These are phyloP conservation scores for Prionailurus bengalensis DNA, from an alignment of 2,113 vertebrate genomes.

Conservation along the genomic window DNA sequence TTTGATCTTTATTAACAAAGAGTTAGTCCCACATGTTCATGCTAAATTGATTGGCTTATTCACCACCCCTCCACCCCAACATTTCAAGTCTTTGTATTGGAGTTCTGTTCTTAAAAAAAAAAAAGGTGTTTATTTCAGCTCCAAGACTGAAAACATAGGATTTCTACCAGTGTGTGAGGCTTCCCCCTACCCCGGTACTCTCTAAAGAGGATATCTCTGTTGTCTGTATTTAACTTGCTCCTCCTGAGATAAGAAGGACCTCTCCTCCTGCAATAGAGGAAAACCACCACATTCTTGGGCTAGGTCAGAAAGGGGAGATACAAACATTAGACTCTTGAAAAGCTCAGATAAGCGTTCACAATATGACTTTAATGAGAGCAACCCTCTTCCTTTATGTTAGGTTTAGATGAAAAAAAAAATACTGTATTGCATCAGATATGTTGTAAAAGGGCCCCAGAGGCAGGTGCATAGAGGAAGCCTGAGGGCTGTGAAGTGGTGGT, in stretches of 20 bases:
- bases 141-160: not conserved
- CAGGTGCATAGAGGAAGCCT: not conserved
- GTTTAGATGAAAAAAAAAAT: not conserved
- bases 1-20: constrained; percentile 61
- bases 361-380: constrained; percentile 18
- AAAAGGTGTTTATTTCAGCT: constrained; percentile 19
- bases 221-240: not conserved
- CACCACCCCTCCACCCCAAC: too few relatives aligned
- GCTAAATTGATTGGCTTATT: not conserved
- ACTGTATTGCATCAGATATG: not conserved
- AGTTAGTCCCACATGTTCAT: not conserved
- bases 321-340: not conserved
- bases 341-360: not conserved
- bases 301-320: constrained; percentile 18
- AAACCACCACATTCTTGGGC: not conserved
- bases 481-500: not conserved
- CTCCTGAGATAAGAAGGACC: not conserved
- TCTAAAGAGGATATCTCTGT: not conserved
- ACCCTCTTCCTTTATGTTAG: not conserved
- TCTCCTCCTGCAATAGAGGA: not conserved
- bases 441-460: not conserved
- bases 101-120: constrained; percentile 28
- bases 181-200: not conserved
- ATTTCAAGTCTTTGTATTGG: not conserved
- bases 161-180: not conserved